Evolutionary conservation across 2,113 vertebrate species (phyloP), one percentile per base, ranked within the genome.

Genomic region (Cinclus mexicanus): DNA sequence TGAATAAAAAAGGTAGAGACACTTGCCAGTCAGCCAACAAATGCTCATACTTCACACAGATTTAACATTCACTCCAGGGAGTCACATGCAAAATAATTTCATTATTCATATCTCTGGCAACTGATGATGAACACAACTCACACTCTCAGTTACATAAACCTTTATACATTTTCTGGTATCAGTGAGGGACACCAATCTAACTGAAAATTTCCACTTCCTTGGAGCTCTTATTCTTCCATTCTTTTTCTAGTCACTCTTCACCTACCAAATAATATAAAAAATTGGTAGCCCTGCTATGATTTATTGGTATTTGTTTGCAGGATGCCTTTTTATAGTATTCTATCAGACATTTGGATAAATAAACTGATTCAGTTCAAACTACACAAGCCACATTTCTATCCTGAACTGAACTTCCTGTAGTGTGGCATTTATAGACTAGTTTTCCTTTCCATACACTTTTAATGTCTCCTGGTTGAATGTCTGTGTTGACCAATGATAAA

Each of bases 21-120:
- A 49, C 35, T 93, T 78, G 72, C 77, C 64, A 89, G 49, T 67
- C 57, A 63, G 82, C 80, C 72, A 87, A 76, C 83, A 96, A 91
- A 74, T 71, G 31, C 59, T 93, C 84, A 46, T 29, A n/a, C 28
- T 77, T 90, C 56, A 87, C 61, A 85, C 5, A 75, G 74, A 86
- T 79, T 53, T 83, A 94, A 72, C 64, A 79, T 68, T 93, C 55
- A 91, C 49, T 0, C 0, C 12, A 56, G 42, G 26, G 46, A 81
- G 56, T 78, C 61, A 82, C 65, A 26, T 56, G 87, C 33, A 69
- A 63, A 91, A 80, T 82, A 70, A 90, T 79, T 83, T 89, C 28
- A 81, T 91, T 95, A 90, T 67, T 88, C 5, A 3, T 84, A 77
- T 90, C 69, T 83, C 61, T 22, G 9, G 31, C 59, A 87, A 52